phyloP scores from a whole-genome alignment of 2,797 vertebrate species.

The Agapornis canus region DNA sequence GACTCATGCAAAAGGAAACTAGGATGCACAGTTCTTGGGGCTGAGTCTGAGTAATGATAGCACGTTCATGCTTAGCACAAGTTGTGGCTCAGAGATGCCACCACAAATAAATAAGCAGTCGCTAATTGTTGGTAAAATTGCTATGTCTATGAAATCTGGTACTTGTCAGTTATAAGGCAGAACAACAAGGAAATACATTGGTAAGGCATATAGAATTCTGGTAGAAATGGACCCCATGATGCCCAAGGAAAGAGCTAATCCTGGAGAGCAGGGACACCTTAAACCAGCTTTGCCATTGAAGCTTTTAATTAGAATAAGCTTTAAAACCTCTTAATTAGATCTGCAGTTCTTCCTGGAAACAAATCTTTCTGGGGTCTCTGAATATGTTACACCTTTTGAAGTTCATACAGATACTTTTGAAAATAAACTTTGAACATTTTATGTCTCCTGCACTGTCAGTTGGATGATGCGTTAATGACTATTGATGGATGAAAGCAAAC shows the following conservation, averaged over 20 bases:
- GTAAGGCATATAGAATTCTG: not conserved
- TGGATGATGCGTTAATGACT: not conserved
- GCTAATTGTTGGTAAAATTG: not conserved
- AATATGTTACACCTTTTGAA: not conserved
- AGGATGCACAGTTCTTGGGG: not conserved
- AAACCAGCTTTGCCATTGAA: not conserved
- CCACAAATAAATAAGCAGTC: not conserved
- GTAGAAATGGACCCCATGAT: not conserved
- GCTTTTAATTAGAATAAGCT: not conserved
- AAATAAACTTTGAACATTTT: not conserved
- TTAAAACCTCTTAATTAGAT: not conserved
- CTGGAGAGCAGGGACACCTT: not conserved
- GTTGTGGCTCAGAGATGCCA: not conserved
- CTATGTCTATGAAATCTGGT: not conserved
- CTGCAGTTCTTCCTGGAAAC: not conserved
- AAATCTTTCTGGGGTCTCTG: not conserved
- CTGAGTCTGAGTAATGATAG: not conserved
- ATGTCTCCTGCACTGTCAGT: not conserved
- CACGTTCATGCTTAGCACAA: not conserved
- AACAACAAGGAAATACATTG: not conserved
- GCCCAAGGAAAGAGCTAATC: not conserved
- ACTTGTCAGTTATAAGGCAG: not conserved
- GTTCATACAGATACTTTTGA: not conserved
- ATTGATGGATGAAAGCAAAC: constrained; percentile 15
- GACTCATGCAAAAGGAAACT: not conserved